Conservation (phyloP, 1,140 invertebrate species). For the Zaprionus nigranus region DNA sequence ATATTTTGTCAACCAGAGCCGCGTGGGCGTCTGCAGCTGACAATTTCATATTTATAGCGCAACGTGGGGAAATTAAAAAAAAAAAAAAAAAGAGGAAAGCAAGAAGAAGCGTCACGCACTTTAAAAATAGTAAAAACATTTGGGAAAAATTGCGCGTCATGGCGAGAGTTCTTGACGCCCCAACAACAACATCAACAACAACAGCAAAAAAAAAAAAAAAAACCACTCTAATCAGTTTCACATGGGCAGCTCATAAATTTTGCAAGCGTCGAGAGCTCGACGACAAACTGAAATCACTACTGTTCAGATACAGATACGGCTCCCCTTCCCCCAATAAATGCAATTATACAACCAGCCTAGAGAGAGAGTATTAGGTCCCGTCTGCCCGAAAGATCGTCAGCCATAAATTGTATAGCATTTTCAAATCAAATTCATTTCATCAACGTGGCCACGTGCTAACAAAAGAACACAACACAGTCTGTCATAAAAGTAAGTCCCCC, state of each 20-base stretch:
- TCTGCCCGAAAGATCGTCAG: slow-evolving; percentile 49
- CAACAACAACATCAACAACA: not conserved
- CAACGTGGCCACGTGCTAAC: slow-evolving; percentile 71
- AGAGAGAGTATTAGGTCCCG: not conserved
- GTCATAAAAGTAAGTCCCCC: slow-evolving; percentile 18
- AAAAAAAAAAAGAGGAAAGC: not conserved
- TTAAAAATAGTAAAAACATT: slow-evolving; percentile 40
- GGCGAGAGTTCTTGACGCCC: slow-evolving; percentile 42
- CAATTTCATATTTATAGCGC: slow-evolving; percentile 76
- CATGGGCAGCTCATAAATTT: slow-evolving; percentile 79
- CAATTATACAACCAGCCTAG: slow-evolving; percentile 69
- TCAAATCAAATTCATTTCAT: slow-evolving; percentile 74
- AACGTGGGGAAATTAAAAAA: slow-evolving; percentile 28
- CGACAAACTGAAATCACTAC: slow-evolving; percentile 75
- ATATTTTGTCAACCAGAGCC: slow-evolving; percentile 62
- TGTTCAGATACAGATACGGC: slow-evolving; percentile 67
- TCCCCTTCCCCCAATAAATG: slow-evolving; percentile 64
- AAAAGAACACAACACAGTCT: slow-evolving; percentile 47
- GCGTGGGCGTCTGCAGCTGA: slow-evolving; percentile 80
- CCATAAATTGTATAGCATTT: slow-evolving; percentile 76
- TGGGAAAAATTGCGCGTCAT: slow-evolving; percentile 54
- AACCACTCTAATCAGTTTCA: slow-evolving; percentile 71
- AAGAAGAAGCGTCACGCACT: slow-evolving; percentile 8
- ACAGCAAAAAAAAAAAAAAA: not conserved
- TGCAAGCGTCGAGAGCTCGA: slow-evolving; percentile 41